Evolutionary conservation across 1,140 invertebrate genomes (phyloP).

Genomic region (Tyrophagus putrescentiae): DNA sequence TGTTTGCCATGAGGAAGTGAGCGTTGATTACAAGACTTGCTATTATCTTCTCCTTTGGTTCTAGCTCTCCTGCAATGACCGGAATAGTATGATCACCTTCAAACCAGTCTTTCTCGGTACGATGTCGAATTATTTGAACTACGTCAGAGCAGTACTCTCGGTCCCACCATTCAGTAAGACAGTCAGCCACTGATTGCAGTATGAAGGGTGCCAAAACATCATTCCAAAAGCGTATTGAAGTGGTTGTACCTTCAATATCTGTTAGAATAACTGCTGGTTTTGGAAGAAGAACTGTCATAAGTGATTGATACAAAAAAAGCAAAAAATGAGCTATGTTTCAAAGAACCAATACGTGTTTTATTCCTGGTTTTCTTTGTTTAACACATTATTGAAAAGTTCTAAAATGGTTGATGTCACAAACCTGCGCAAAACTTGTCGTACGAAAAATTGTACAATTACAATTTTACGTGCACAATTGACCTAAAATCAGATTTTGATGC

Average conservation of each 20-base stretch:
- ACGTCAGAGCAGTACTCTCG: not conserved
- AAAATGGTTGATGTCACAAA: too few species aligned
- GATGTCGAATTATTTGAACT: not conserved
- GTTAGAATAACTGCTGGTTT: conserved; percentile 12
- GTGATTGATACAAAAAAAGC: too few species aligned
- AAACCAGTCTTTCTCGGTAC: not conserved
- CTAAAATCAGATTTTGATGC: too few species aligned
- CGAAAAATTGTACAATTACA: too few species aligned
- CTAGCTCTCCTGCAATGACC: not conserved
- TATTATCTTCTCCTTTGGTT: not conserved
- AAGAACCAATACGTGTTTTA: too few species aligned
- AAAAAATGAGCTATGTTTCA: too few species aligned
- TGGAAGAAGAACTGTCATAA: too few species aligned
- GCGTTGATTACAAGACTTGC: not conserved
- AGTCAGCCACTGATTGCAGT: not conserved
- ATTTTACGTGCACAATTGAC: too few species aligned
- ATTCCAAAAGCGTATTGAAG: conserved; percentile 8
- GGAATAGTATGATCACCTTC: not conserved
- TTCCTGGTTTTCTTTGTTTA: too few species aligned
- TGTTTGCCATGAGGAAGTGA: not conserved
- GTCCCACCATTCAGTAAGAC: not conserved
- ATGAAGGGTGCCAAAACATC: conserved; percentile 2
- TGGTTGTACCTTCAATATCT: conserved; percentile 18
- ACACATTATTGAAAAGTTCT: too few species aligned
- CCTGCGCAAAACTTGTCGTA: too few species aligned